Evolutionary conservation across 2,113 vertebrate species (phyloP).

Genomic region (Castor canadensis): DNA sequence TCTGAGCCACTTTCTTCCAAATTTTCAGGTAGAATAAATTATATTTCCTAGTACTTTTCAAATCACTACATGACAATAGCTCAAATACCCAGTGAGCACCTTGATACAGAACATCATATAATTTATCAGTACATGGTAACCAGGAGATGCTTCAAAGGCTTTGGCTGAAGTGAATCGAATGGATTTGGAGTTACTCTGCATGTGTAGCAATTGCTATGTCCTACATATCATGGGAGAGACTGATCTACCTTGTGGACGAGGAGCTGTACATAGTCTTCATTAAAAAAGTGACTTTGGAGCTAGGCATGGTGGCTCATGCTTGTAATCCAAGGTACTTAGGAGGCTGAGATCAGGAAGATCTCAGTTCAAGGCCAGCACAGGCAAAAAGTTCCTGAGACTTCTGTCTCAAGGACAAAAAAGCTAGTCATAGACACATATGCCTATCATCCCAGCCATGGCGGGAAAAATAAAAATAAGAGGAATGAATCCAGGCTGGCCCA

Average conservation of each 20-base stretch:
- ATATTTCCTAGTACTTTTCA: background rate
- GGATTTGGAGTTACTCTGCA: background rate
- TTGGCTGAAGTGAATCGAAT: background rate
- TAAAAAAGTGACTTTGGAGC: background rate
- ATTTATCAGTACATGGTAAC: background rate
- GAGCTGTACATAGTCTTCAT: background rate
- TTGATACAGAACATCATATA: background rate
- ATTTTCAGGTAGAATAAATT: background rate
- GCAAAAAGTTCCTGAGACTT: no score
- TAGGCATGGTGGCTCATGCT: no score
- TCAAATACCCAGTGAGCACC: background rate
- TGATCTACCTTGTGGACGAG: background rate
- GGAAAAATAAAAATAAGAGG: no score
- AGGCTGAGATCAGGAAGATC: no score
- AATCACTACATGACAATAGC: no score
- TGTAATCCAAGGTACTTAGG: no score
- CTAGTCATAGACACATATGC: no score
- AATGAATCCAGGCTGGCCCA: no score
- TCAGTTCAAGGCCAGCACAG: no score
- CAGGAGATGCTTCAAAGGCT: background rate
- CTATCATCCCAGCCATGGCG: no score
- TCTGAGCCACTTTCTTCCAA: background rate
- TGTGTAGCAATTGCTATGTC: accelerated
- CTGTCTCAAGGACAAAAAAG: no score
- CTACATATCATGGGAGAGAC: background rate